Evolutionary conservation across 2,797 vertebrate genomes (phyloP).

Genomic region (Zalophus californianus): DNA sequence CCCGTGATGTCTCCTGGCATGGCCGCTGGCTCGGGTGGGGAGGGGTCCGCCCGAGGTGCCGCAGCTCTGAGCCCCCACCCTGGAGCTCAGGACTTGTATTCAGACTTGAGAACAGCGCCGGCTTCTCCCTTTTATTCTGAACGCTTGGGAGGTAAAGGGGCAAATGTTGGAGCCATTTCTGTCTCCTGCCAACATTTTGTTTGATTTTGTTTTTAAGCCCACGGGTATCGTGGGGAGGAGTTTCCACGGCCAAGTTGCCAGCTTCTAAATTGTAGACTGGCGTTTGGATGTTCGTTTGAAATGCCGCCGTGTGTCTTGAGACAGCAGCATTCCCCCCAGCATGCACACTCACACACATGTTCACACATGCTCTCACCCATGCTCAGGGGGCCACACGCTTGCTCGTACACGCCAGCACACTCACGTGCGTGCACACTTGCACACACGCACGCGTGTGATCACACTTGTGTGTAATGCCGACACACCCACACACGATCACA

Average conservation of each 20-base stretch:
- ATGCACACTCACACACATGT: rapidly evolving
- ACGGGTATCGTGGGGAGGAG: neutral
- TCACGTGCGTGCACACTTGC: neutral
- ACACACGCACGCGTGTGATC: rapidly evolving
- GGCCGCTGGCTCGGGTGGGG: rapidly evolving
- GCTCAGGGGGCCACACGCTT: too few relatives aligned
- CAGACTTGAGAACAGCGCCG: neutral
- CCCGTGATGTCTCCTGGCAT: rapidly evolving
- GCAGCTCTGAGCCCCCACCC: neutral
- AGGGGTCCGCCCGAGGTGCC: neutral
- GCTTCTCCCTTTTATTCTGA: neutral
- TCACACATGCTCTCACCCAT: too few relatives aligned
- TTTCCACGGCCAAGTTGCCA: rapidly evolving
- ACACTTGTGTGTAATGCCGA: neutral
- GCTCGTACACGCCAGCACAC: neutral
- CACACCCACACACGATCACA: too few relatives aligned
- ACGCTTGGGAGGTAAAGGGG: neutral
- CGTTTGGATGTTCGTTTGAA: neutral
- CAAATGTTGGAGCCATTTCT: neutral
- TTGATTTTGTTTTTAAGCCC: neutral
- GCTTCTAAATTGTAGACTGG: rapidly evolving
- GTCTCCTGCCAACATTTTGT: neutral
- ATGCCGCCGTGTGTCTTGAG: rapidly evolving
- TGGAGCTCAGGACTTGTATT: rapidly evolving
- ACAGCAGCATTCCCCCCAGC: neutral